phyloP scores from a whole-genome alignment of 2,888 invertebrate genomes.

The Brenthis daphne region DNA sequence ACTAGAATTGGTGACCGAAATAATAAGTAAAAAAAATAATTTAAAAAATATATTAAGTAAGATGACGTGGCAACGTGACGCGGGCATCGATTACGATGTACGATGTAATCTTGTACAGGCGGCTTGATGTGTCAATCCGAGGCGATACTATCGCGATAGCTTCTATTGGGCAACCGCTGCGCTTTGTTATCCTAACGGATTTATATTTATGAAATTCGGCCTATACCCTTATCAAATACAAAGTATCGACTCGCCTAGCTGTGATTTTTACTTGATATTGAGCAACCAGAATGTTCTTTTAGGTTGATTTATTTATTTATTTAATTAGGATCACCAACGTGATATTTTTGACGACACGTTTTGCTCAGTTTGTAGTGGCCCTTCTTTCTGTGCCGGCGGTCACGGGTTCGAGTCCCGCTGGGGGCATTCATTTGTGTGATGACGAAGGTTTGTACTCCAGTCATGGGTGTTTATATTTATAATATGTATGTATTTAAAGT shows the following conservation, averaged over 20 bases:
- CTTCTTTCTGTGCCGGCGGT: too few species aligned
- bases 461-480: too few species aligned
- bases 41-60: conserved; percentile 24
- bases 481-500: too few species aligned
- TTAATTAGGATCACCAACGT: too few species aligned
- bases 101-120: conserved; percentile 70
- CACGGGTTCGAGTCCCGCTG: too few species aligned
- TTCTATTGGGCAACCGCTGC: conserved; percentile 75
- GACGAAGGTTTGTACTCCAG: too few species aligned
- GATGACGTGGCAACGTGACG: conserved; percentile 55
- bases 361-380: too few species aligned
- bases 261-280: conserved; percentile 33
- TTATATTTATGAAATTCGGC: conserved; percentile 70
- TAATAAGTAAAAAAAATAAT: conserved; percentile 15
- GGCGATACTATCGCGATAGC: conserved; percentile 63
- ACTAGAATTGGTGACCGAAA: background rate
- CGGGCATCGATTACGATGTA: conserved; percentile 63
- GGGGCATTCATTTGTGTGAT: too few species aligned
- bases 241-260: conserved; percentile 51
- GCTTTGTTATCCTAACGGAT: conserved; percentile 78
- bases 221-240: conserved; percentile 42
- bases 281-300: background rate
- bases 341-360: too few species aligned
- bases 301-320: background rate
- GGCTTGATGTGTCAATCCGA: conserved; percentile 79